phyloP scores from a whole-genome alignment of 2,888 invertebrate genomes.

The Stenoptilia bipunctidactyla region DNA sequence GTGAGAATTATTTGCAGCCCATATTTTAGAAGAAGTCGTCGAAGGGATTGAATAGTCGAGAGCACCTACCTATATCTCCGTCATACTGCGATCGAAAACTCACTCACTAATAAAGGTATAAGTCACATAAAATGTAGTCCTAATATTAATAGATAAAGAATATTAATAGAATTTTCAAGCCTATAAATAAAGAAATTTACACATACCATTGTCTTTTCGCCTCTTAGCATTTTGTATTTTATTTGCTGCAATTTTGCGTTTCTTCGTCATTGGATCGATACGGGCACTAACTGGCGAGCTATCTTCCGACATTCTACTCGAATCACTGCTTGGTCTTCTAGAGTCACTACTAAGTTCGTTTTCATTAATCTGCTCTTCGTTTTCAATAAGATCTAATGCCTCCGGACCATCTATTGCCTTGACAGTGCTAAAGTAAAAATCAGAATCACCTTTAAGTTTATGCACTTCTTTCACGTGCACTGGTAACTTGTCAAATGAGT shows the following conservation, averaged over 20 bases:
- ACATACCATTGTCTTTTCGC: constrained; percentile 32
- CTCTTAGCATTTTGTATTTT: constrained; percentile 29
- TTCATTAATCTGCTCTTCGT: constrained; percentile 30
- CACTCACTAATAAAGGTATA: no score
- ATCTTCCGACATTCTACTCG: constrained; percentile 56
- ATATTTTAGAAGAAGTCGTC: no score
- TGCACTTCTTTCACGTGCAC: constrained; percentile 76
- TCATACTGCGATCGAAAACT: no score
- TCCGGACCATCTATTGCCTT: constrained; percentile 52
- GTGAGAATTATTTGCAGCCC: no score
- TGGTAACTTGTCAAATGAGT: constrained; percentile 74
- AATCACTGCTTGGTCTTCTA: constrained; percentile 50
- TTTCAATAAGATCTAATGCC: constrained; percentile 40
- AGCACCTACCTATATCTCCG: no score
- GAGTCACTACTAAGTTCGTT: constrained; percentile 41
- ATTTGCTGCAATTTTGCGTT: constrained; percentile 37
- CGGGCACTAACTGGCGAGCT: constrained; percentile 48
- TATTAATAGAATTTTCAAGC: no score
- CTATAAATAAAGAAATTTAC: no score
- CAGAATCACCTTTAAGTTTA: constrained; percentile 68
- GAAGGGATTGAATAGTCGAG: no score
- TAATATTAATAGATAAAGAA: no score
- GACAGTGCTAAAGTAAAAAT: constrained; percentile 59
- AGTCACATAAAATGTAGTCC: no score
- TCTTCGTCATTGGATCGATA: constrained; percentile 35